phyloP scores from a whole-genome alignment of 1,140 invertebrate species.

The Dinoponera quadriceps region DNA sequence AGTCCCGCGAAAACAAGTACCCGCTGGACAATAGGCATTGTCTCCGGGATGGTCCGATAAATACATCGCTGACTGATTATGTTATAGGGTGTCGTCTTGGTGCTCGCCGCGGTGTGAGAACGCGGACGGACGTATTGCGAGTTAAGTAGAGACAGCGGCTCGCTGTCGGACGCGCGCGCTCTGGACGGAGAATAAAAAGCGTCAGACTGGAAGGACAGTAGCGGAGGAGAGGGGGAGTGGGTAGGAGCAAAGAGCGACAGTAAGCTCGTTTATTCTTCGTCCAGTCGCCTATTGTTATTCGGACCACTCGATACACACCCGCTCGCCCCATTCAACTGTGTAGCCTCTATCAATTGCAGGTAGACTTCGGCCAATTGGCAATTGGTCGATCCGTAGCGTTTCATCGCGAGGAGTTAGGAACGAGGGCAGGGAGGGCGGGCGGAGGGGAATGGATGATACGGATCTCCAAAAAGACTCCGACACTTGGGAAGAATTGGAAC shows the following conservation, averaged over 20 bases:
- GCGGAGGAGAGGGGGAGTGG: neutral
- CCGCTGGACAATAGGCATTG: conserved; percentile 77
- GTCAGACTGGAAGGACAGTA: conserved; percentile 14
- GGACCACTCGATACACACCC: conserved; percentile 45
- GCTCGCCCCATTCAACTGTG: conserved; percentile 51
- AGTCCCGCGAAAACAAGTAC: conserved; percentile 66
- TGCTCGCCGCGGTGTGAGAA: neutral
- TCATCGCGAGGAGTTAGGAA: conserved; percentile 30
- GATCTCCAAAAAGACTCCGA: conserved; percentile 34
- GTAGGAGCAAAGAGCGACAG: conserved; percentile 34
- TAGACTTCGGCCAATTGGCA: conserved; percentile 71
- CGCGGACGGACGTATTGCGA: conserved; percentile 71
- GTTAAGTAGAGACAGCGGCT: conserved; percentile 68
- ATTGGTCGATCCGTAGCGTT: conserved; percentile 67
- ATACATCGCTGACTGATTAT: conserved; percentile 77
- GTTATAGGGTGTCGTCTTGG: conserved; percentile 73
- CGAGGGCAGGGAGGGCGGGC: too few species aligned
- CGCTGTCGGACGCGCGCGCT: conserved; percentile 29
- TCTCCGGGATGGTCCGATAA: conserved; percentile 71
- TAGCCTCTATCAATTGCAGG: conserved; percentile 73
- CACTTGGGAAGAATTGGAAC: conserved; percentile 12
- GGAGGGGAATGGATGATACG: neutral
- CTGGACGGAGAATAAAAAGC: conserved; percentile 40
- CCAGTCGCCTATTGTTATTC: conserved; percentile 64
- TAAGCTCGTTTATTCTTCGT: conserved; percentile 71